phyloP scores from a whole-genome alignment of 2,888 invertebrate species.

The Philopedon plagiatum region DNA sequence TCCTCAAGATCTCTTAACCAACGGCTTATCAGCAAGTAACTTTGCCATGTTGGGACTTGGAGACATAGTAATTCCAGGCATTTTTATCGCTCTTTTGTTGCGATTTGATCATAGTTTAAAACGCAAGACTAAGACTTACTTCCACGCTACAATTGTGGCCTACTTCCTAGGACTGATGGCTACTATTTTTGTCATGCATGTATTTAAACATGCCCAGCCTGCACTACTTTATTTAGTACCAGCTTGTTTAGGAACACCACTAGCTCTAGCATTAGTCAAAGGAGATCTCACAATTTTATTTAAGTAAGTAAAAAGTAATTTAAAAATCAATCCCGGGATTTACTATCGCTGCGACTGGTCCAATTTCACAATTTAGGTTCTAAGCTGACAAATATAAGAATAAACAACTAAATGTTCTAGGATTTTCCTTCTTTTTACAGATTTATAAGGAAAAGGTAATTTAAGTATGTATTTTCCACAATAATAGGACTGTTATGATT shows the following conservation, averaged over 20 bases:
- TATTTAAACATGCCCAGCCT: conserved; percentile 98
- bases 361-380: too few species aligned
- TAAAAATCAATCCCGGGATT: too few species aligned
- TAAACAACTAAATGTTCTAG: too few species aligned
- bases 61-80: conserved; percentile 99
- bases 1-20: conserved; percentile 96
- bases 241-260: conserved; percentile 92
- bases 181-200: conserved; percentile 98
- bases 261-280: conserved; percentile 87
- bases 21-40: conserved; percentile 91
- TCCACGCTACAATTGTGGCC: conserved; percentile 91
- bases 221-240: conserved; percentile 98
- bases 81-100: conserved; percentile 96
- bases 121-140: conserved; percentile 86
- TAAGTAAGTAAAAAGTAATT: conserved; percentile 90
- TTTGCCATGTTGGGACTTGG: conserved; percentile 99
- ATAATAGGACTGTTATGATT: too few species aligned
- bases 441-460: too few species aligned
- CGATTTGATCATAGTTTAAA: conserved; percentile 94
- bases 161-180: conserved; percentile 94
- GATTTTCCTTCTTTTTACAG: too few species aligned
- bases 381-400: too few species aligned
- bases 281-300: conserved; percentile 93
- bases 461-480: too few species aligned
- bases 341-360: too few species aligned